Conservation (phyloP, 2,797 vertebrate species). For the Gallinago solitaria region DNA sequence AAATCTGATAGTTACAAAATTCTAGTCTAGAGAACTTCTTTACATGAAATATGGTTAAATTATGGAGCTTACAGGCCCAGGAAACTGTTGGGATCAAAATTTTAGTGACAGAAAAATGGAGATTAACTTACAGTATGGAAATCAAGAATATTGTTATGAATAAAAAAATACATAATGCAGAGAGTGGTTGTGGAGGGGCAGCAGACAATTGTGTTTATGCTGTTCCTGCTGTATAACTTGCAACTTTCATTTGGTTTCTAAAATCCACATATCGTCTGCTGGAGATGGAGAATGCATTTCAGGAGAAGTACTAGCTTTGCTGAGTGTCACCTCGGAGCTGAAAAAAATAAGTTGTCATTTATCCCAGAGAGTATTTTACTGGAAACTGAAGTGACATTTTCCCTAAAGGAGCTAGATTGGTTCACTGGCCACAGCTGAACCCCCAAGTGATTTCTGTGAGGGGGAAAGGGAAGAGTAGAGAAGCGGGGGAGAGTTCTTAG, state of each 20-base stretch:
- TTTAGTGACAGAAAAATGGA: not conserved
- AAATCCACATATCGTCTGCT: not conserved
- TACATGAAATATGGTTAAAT: not conserved
- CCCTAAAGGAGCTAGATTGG: not conserved
- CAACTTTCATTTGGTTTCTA: not conserved
- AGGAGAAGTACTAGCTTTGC: not conserved
- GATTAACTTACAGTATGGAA: not conserved
- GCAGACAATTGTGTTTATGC: not conserved
- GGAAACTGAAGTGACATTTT: not conserved
- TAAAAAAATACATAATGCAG: no score
- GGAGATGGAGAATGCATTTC: not conserved
- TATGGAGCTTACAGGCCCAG: not conserved
- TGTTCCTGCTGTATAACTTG: not conserved
- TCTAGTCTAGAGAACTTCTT: not conserved
- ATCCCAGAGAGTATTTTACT: not conserved
- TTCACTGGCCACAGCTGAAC: not conserved
- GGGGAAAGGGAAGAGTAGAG: not conserved
- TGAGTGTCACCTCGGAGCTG: not conserved
- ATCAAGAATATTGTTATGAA: not conserved
- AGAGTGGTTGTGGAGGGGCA: not conserved
- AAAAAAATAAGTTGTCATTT: not conserved
- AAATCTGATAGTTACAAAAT: not conserved
- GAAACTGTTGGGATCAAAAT: not conserved
- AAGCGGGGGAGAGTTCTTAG: not conserved
- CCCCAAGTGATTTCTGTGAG: not conserved